phyloP scores from a whole-genome alignment of 2,113 vertebrate species.

The Colinus virginianus region DNA sequence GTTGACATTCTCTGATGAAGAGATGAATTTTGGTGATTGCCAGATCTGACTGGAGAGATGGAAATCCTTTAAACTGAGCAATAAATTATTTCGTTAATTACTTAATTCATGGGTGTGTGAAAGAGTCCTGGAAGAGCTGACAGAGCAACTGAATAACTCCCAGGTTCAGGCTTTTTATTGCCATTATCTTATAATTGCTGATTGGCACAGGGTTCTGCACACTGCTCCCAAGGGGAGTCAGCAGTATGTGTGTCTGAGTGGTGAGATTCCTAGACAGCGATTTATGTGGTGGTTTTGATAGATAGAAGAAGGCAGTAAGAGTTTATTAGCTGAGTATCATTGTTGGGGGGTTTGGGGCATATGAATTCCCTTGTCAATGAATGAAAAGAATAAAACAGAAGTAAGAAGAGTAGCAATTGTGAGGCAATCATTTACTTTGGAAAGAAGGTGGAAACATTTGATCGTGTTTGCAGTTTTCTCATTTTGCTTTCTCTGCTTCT shows the following conservation, averaged over 20 bases:
- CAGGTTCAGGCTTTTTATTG: constrained; percentile 52
- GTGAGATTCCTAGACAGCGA: neutral
- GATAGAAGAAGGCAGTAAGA: constrained; percentile 37
- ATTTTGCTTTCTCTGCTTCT: neutral
- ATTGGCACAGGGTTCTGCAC: constrained; percentile 39
- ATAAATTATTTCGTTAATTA: constrained; percentile 55
- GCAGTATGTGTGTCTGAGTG: neutral
- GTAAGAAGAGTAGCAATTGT: constrained; percentile 10
- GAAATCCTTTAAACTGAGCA: constrained; percentile 1
- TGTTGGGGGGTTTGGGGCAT: neutral
- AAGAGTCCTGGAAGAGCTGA: constrained; percentile 25
- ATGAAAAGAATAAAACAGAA: constrained; percentile 35
- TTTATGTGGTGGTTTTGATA: constrained; percentile 32
- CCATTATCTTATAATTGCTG: constrained; percentile 64
- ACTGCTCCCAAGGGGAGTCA: neutral
- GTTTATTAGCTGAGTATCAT: constrained; percentile 41
- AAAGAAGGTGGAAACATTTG: constrained; percentile 48
- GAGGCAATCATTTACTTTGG: constrained; percentile 33
- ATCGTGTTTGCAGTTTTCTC: constrained; percentile 9
- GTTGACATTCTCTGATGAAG: neutral
- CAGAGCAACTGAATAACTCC: constrained; percentile 31
- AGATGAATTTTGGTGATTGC: neutral
- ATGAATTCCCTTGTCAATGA: constrained; percentile 18
- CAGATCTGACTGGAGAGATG: neutral
- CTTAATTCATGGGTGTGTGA: constrained; percentile 26